phyloP scores from a whole-genome alignment of 2,888 invertebrate species.

The Mellilla xanthometata region DNA sequence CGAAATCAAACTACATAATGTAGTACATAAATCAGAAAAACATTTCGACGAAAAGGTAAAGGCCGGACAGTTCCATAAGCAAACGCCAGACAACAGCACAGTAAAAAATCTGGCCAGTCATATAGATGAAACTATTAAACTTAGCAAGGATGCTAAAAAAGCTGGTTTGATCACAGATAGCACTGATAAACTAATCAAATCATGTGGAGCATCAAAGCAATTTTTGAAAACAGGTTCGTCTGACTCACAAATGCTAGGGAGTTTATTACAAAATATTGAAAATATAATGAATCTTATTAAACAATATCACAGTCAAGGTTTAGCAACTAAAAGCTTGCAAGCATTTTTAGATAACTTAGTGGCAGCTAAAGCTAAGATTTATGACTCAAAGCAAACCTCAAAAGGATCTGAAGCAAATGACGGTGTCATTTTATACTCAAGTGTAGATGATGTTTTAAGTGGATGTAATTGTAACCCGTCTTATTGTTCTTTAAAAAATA shows the following conservation, averaged over 20 bases:
- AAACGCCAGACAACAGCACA: slow-evolving; percentile 2
- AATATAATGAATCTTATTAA: slow-evolving; percentile 37
- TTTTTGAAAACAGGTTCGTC: slow-evolving; percentile 18
- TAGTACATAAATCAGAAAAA: neutral
- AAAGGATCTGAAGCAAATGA: neutral
- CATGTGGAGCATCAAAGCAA: slow-evolving; percentile 42
- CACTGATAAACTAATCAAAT: slow-evolving; percentile 40
- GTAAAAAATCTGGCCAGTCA: slow-evolving; percentile 32
- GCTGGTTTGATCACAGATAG: slow-evolving; percentile 38
- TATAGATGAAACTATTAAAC: slow-evolving; percentile 37
- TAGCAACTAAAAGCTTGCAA: slow-evolving; percentile 36
- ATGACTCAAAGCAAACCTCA: neutral
- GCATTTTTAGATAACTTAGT: slow-evolving; percentile 38
- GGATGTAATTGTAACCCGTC: slow-evolving; percentile 16
- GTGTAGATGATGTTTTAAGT: slow-evolving; percentile 9
- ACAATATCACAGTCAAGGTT: slow-evolving; percentile 36
- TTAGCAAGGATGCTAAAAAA: slow-evolving; percentile 38
- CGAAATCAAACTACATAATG: neutral
- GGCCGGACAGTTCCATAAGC: too few species aligned
- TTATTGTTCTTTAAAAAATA: neutral
- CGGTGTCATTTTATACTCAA: slow-evolving; percentile 8
- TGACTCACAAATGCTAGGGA: slow-evolving; percentile 21
- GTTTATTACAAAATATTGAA: slow-evolving; percentile 37
- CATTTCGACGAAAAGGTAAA: too few species aligned
- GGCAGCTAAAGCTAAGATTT: slow-evolving; percentile 34